These are phyloP conservation scores for Ypsolopha sequella DNA, from an alignment of 2,888 invertebrate genomes.

Conservation along the genomic window DNA sequence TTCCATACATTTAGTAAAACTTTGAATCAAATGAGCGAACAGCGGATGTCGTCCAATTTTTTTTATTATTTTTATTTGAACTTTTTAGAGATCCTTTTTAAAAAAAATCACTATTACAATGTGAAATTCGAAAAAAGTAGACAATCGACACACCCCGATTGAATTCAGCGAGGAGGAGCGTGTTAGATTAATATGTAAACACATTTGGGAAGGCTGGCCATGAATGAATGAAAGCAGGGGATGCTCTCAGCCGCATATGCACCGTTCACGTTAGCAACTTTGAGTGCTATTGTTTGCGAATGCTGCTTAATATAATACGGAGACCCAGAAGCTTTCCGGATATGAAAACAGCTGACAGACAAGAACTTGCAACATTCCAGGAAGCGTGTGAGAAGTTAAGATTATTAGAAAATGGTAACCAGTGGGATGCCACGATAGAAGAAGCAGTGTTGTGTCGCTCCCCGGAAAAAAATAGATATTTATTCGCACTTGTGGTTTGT, in stretches of 20 bases:
- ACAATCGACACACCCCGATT: too few species aligned
- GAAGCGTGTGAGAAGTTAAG: conserved; percentile 15
- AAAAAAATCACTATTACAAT: too few species aligned
- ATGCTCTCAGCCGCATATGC: conserved; percentile 19
- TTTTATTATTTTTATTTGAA: too few species aligned
- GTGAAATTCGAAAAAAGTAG: too few species aligned
- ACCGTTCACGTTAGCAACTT: conserved; percentile 16
- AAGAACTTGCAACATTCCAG: conserved; percentile 18
- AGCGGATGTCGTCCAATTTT: too few species aligned
- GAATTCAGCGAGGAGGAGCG: too few species aligned
- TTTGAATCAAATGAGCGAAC: too few species aligned
- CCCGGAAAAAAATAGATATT: conserved; percentile 6
- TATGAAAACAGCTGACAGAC: conserved; percentile 23
- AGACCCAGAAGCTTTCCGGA: conserved; percentile 13
- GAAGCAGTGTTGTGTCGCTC: conserved; percentile 15
- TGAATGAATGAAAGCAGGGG: too few species aligned
- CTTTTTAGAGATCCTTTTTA: too few species aligned
- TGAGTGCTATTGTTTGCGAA: conserved; percentile 17
- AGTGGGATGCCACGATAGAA: conserved; percentile 19
- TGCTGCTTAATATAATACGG: conserved; percentile 12
- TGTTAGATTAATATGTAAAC: too few species aligned
- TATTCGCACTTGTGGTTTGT: conserved; percentile 6
- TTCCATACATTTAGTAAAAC: too few species aligned
- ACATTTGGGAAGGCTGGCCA: too few species aligned
- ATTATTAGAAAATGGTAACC: conserved; percentile 21